Percentiles rank a stretch among this genome's conserved stretches.
Conservation (phyloP, 2,888 invertebrate species). For the Thymelicus sylvestris region DNA sequence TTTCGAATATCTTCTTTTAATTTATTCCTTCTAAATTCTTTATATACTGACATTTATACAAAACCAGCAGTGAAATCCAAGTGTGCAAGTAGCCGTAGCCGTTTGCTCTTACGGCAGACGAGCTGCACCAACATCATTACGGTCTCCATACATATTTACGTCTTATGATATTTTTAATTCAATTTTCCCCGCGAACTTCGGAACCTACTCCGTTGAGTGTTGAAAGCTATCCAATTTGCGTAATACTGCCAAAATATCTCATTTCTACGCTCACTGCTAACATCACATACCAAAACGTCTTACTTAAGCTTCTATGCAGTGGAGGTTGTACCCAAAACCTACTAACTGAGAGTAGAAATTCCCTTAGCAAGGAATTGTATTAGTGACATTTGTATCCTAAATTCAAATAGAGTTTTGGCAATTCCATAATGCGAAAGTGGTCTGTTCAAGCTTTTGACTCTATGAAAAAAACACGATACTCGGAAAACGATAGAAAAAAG, state of each 20-base stretch:
- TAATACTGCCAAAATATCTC: constrained; percentile 85
- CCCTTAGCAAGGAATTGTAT: constrained; percentile 32
- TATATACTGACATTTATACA: constrained; percentile 8
- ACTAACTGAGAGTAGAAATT: constrained; percentile 49
- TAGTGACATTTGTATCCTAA: constrained; percentile 56
- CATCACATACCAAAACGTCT: constrained; percentile 51
- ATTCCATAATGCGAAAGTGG: constrained; percentile 85
- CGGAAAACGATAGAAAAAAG: constrained; percentile 83
- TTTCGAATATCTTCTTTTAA: no score
- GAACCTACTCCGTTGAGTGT: constrained; percentile 84
- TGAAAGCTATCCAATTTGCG: constrained; percentile 86
- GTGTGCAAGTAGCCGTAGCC: constrained; percentile 30
- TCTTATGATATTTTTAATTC: constrained; percentile 85
- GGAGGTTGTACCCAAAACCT: constrained; percentile 47
- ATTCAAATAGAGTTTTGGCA: constrained; percentile 81
- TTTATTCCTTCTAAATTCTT: no score
- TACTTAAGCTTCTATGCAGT: constrained; percentile 45
- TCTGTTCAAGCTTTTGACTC: constrained; percentile 85
- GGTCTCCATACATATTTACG: constrained; percentile 77
- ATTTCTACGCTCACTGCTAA: constrained; percentile 81
- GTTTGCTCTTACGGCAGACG: constrained; percentile 35
- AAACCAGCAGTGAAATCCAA: constrained; percentile 17
- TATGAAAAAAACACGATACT: constrained; percentile 81
- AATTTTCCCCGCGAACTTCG: constrained; percentile 83
- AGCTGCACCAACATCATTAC: constrained; percentile 75